These are phyloP conservation scores for Bathynomus jamesi DNA, from an alignment of 1,140 invertebrate genomes.

Conservation along the genomic window DNA sequence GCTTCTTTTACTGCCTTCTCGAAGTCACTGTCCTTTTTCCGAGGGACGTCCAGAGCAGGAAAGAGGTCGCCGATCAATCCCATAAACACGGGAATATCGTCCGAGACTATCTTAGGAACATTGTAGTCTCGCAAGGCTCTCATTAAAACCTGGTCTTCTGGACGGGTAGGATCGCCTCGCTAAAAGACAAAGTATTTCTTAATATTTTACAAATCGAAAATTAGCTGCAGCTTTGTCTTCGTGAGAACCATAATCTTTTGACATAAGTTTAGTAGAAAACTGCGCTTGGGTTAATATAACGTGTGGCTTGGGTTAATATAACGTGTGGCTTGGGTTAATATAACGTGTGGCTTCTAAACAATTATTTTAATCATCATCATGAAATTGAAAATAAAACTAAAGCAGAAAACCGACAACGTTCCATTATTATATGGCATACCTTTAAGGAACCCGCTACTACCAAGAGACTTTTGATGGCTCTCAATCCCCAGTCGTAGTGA, in stretches of 20 bases:
- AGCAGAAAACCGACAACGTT: too few species aligned
- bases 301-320: too few species aligned
- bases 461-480: constrained; percentile 92
- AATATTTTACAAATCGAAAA: too few species aligned
- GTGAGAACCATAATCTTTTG: too few species aligned
- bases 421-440: too few species aligned
- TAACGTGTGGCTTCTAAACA: too few species aligned
- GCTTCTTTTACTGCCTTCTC: constrained; percentile 89
- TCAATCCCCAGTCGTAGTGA: constrained; percentile 93
- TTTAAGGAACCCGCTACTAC: constrained; percentile 92
- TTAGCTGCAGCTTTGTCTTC: too few species aligned
- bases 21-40: constrained; percentile 88
- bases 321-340: too few species aligned
- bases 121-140: constrained; percentile 92
- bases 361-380: background rate
- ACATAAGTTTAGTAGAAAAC: too few species aligned
- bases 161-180: constrained; percentile 78
- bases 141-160: constrained; percentile 97
- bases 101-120: constrained; percentile 90
- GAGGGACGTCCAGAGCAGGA: constrained; percentile 85
- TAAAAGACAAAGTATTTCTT: too few species aligned
- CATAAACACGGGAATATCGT: constrained; percentile 94
- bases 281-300: too few species aligned
- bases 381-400: background rate
- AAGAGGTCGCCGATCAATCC: constrained; percentile 92